These are phyloP conservation scores for Calephelis perditalis DNA, from an alignment of 2,888 invertebrate species.

Conservation along the genomic window DNA sequence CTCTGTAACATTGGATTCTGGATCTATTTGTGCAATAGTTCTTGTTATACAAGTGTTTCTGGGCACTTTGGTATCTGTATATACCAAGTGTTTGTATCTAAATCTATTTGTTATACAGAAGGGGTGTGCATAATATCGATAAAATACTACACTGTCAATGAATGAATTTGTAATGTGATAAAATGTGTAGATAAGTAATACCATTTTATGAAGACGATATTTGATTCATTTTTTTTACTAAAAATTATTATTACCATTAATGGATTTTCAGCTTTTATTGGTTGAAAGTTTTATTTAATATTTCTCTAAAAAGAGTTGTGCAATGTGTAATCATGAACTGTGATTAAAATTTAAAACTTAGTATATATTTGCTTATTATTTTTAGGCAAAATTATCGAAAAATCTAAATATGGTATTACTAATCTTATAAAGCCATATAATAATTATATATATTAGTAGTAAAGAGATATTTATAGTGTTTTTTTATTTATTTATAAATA, in stretches of 20 bases:
- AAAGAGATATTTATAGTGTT: not conserved
- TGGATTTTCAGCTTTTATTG: too few relatives aligned
- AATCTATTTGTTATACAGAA: slow-evolving; percentile 4
- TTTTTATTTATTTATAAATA: slow-evolving; percentile 1
- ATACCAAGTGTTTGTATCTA: slow-evolving; percentile 4
- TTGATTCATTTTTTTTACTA: too few relatives aligned
- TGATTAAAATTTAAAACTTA: too few relatives aligned
- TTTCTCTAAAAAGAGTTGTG: too few relatives aligned
- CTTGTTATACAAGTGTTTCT: not conserved
- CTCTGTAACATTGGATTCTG: not conserved
- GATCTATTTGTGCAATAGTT: not conserved
- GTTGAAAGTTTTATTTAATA: too few relatives aligned
- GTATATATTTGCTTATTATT: too few relatives aligned
- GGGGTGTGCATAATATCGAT: slow-evolving; percentile 2
- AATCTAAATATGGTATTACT: not conserved
- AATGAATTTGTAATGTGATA: not conserved
- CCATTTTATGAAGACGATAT: not conserved
- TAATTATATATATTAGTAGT: not conserved
- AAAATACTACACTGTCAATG: not conserved
- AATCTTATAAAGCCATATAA: slow-evolving; percentile 1
- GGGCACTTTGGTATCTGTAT: not conserved
- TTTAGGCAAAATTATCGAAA: too few relatives aligned
- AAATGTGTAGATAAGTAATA: slow-evolving; percentile 1
- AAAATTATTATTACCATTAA: too few relatives aligned
- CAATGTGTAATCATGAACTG: too few relatives aligned